Base-by-base conservation (phyloP, 37 sponge, comb jelly and placozoan species). In the Tethya wilhelma region DNA sequence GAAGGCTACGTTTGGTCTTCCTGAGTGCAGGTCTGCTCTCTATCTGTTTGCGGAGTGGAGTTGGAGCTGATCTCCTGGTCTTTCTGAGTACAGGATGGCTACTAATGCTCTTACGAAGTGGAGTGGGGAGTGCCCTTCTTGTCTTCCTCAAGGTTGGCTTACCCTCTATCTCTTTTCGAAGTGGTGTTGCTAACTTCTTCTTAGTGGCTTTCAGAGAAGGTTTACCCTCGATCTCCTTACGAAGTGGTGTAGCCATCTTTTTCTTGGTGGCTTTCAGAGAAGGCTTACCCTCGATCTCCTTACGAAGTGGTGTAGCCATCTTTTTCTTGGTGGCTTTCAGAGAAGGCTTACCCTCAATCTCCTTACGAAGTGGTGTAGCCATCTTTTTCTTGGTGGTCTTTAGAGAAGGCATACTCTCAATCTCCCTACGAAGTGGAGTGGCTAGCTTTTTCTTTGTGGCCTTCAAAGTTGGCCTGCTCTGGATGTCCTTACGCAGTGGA, bases 301-400 rank as follows among this genome's bases (percentile, higher is more conserved):
- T 58, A 2, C 80, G 69, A 7, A 91, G 20, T 39, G 92, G 92
- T 57, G 90, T 86, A 26, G 94, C 73, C 67, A 93, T 39, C 12
- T 81, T 60, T 43, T 80, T 67, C 65, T 64, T 88, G 53, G 85
- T 80, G 67, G 83, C 84, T 8, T 73, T 38, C 11, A 92, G 76
- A n/a, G 59, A 14, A 41, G 78, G 76, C 30, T 31, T 39, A 9
- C 26, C 31, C 39, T 86, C 56, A 38, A 90, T 90, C 2, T 81
- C 72, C 57, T 86, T 68, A 14, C 90, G 56, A 8, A 90, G 67
- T 32, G 92, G 92, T 22, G 87, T 91, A 20, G 91, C 77, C 78
- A 86, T 69, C 17, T 59, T 30, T 37, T 69, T 86, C 42, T 70
- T 75, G 40, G 77, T 74, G 73, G 81, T 77, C 19, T 74, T 22